Evolutionary conservation across 2,888 invertebrate genomes (phyloP), one percentile per base, ranked within the genome.

Genomic region (Automeris io): DNA sequence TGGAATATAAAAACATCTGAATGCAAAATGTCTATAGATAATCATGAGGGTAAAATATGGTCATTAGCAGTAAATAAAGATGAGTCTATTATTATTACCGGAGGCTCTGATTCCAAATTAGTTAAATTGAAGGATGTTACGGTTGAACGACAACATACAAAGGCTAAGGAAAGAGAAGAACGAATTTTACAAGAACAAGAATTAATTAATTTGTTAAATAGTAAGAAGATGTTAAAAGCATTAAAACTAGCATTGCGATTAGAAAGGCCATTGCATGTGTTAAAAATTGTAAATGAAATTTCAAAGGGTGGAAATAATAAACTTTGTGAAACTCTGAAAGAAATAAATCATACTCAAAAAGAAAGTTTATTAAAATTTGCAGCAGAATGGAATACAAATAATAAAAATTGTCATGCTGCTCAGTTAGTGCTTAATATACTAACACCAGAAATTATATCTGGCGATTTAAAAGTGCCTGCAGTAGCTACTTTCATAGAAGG

Each of bases 1-100:
- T 99, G 98, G 96, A 94, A 91, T 53, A 90, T 99, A 11, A 97
- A 97, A 81, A 92, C 91, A 3, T 95, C 94, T 23, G 95, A 96
- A 61, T 96, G 96, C 70, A 86, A 92, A 45, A 89, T 91, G 57
- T 96, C 97, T 4, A 85, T 97, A 41, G 97, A 98, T 57, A 92
- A 93, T 52, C 99, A 99, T 70, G 92, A 95, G 46, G 95, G 93
- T 39, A 93, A 95, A 67, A 91, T 96, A 6, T 97, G 96, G 96
- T 91, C 95, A 2, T 68, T 96, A 46, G 91, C 92, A 40, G 85
- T 94, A 1, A 90, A 89, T 26, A 85, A 80, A 46, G 88, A 90
- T 55, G 95, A 95, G 68, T 87, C 89, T 6, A 69, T 85, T 29
- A 77, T 96, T 35, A 89, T 95, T 29, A 94, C 95, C 11, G 98